These are phyloP conservation scores for Edolisoma coerulescens DNA, from an alignment of 2,113 vertebrate genomes.

Conservation along the genomic window DNA sequence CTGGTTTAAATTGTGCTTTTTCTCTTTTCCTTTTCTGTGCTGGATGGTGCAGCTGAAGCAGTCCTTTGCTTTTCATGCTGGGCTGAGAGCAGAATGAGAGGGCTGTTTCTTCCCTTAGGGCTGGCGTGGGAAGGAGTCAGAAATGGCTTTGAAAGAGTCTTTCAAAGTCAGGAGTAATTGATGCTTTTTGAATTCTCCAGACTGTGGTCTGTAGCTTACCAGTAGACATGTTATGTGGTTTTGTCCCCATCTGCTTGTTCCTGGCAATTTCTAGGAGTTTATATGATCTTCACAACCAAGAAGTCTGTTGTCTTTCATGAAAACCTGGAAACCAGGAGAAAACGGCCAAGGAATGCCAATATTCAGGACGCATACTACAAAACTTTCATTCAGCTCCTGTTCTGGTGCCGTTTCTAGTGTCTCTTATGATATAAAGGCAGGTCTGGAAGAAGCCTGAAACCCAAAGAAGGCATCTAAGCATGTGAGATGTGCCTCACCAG, in stretches of 20 bases:
- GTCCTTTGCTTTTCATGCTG: not conserved
- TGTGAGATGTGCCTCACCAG: not conserved
- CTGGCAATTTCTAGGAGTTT: not conserved
- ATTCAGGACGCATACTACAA: not conserved
- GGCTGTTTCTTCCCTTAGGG: not conserved
- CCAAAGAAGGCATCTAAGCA: not conserved
- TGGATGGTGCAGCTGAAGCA: not conserved
- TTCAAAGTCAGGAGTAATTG: slow-evolving; percentile 19
- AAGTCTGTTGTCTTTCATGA: not conserved
- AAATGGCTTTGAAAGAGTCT: slow-evolving; percentile 9
- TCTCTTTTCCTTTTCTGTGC: not conserved
- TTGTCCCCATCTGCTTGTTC: slow-evolving; percentile 18
- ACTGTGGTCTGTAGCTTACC: slow-evolving; percentile 27
- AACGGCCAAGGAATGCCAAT: not conserved
- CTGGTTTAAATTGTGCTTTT: slow-evolving; percentile 17
- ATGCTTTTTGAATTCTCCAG: slow-evolving; percentile 12
- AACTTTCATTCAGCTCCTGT: not conserved
- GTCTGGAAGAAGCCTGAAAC: not conserved
- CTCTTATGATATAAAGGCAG: not conserved
- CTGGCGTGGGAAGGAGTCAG: not conserved
- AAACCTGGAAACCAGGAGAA: not conserved
- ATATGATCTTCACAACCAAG: not conserved
- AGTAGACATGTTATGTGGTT: slow-evolving; percentile 33
- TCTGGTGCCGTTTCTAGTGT: not conserved
- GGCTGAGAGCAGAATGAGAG: not conserved